Conservation (phyloP, 1,140 invertebrate species). For the Plodia interpunctella region DNA sequence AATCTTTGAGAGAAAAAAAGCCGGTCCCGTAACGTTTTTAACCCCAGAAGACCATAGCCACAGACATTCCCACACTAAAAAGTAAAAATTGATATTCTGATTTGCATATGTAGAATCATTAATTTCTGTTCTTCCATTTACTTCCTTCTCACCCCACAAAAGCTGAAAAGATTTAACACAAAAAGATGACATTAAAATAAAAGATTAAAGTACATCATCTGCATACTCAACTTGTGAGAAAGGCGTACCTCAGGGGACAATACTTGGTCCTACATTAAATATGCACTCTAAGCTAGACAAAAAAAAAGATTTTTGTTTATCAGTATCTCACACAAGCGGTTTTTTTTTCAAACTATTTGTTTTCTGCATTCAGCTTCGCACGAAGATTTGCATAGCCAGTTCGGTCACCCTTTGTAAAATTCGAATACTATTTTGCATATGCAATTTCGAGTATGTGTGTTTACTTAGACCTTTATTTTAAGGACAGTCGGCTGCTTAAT, state of each 20-base stretch:
- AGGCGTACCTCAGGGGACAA: slow-evolving; percentile 49
- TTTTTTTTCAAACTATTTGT: slow-evolving; percentile 72
- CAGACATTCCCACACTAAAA: slow-evolving; percentile 58
- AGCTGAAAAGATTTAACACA: slow-evolving; percentile 59
- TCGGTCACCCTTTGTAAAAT: slow-evolving; percentile 45
- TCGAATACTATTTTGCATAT: slow-evolving; percentile 64
- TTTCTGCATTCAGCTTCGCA: slow-evolving; percentile 70
- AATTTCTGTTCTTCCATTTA: slow-evolving; percentile 61
- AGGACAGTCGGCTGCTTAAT: slow-evolving; percentile 63
- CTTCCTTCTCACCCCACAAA: slow-evolving; percentile 51
- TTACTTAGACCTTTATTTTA: slow-evolving; percentile 71
- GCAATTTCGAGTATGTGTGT: slow-evolving; percentile 60
- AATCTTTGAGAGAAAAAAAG: background rate
- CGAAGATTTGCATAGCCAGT: slow-evolving; percentile 73
- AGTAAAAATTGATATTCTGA: slow-evolving; percentile 40
- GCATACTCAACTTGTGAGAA: slow-evolving; percentile 69
- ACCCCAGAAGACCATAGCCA: slow-evolving; percentile 32
- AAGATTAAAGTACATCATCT: slow-evolving; percentile 70
- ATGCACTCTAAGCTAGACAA: slow-evolving; percentile 55
- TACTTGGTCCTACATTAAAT: slow-evolving; percentile 42
- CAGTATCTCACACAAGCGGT: slow-evolving; percentile 64
- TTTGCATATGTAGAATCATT: slow-evolving; percentile 71
- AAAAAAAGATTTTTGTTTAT: slow-evolving; percentile 69
- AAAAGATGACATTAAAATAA: slow-evolving; percentile 75
- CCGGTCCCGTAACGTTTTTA: background rate